Evolutionary conservation across 1,140 invertebrate species (phyloP).

Genomic region (Nephila pilipes): DNA sequence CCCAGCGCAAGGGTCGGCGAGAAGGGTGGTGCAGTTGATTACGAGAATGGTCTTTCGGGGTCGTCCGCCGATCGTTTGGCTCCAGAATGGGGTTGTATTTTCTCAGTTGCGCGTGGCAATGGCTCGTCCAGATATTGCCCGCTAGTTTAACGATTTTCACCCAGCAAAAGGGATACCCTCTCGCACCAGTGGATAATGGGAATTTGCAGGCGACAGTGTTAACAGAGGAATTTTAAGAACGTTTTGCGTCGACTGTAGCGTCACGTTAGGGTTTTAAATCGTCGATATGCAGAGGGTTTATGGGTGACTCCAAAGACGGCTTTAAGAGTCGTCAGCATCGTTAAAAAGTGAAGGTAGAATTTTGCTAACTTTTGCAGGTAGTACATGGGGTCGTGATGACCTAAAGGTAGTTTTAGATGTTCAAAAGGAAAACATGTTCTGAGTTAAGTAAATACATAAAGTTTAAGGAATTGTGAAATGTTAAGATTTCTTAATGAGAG

Average conservation of each 20-base stretch:
- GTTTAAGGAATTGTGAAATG: background rate
- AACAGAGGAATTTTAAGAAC: constrained; percentile 39
- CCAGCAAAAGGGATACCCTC: background rate
- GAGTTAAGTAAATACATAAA: background rate
- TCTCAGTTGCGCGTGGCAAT: constrained; percentile 39
- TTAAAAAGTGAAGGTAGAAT: background rate
- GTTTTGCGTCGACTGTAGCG: background rate
- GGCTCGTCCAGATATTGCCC: constrained; percentile 22
- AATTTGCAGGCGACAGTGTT: constrained; percentile 8
- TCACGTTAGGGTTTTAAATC: constrained; percentile 8
- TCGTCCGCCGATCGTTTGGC: constrained; percentile 59
- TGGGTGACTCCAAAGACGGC: background rate
- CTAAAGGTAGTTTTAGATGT: background rate
- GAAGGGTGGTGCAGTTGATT: constrained; percentile 54
- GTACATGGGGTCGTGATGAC: background rate
- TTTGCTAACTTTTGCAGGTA: background rate
- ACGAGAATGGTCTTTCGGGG: constrained; percentile 57
- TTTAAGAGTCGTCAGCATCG: background rate
- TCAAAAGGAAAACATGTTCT: background rate
- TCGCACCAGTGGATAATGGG: background rate
- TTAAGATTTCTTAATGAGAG: background rate
- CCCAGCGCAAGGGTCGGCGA: background rate
- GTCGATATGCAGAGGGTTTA: background rate
- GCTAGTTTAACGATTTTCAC: constrained; percentile 32
- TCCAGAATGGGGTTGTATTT: constrained; percentile 20